Evolutionary conservation across 2,797 vertebrate genomes (phyloP), one percentile per base, ranked within the genome.

Genomic region (Chaetodon trifasciatus): DNA sequence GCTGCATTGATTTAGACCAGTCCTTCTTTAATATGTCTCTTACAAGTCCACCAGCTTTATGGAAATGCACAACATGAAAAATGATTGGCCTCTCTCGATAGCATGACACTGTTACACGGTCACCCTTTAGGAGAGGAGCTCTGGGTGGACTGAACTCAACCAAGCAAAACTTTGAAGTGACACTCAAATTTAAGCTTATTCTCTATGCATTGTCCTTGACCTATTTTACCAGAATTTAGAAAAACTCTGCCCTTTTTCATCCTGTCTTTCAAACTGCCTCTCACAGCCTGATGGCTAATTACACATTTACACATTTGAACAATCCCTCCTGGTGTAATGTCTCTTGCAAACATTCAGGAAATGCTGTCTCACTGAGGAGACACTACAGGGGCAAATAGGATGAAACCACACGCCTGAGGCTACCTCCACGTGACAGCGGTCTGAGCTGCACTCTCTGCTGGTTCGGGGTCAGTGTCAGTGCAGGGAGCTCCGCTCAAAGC

Each of bases 391-490:
- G 82, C 50, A 60, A 63, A 82, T 10, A 58, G 35, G 64, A 80
- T 79, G 63, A 72, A 72, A 66, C 55, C 24, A 8, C 37, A 49
- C 8, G 70, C 81, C 81, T 23, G 37, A 76, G 78, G 82, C 63
- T 28, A 8, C 49, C 52, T 60, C 44, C 19, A 47, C 55, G 55
- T 76, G 79, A 60, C 77, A 70, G 71, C 17, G 6, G 50, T 23
- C 15, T 78, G 32, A 57, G 66, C 64, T 77, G 64, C 44, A 44
- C 67, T 77, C 66, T 65, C 50, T 4, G 72, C 52, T 70, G 50
- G 74, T 76, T 72, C 3, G 32, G 16, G 56, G 63, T 35, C 19
- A 52, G 28, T 69, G 42, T 44, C 32, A 8, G 46, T 16, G 35
- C 62, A 72, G 10, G 40, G 19, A 77, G 42, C 53, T 64, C 61